Evolutionary conservation across 53 echinoderm and acorn worm species (phyloP), one percentile per base, ranked within the genome.

Genomic region (Patiria pectinifera): DNA sequence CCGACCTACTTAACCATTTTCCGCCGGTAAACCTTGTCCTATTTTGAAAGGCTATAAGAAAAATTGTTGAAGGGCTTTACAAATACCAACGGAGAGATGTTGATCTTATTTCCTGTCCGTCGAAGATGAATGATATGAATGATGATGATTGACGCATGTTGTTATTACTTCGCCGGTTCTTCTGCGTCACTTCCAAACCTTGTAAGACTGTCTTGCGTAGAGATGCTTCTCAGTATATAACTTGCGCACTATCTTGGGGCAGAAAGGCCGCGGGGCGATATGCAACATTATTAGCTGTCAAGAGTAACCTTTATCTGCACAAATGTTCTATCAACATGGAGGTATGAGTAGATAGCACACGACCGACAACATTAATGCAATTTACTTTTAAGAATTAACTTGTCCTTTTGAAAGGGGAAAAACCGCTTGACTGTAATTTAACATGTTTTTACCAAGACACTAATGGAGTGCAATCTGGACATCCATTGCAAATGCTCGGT

Each of bases 111-210:
- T 74, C 74, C 74, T 24, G 74, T 74, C 24, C 74, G 9, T n/a
- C 3, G 22, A 21, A 74, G 74, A 74, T 24, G 24, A 74, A 74
- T 24, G 74, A 24, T 74, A 74, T 74, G 74, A 74, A 74, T 23
- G 74, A 74, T 74, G 74, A 74, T 74, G 74, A 74, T 74, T 74
- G 74, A 74, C 74, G 74, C 74, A 24, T 24, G 22, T 24, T n/a
- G 24, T 74, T 74, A 74, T 74, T 74, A 24, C 18, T 24, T 74
- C 19, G 18, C 21, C 1, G 14, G 24, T 74, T 74, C 74, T 74
- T 23, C 4, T 4, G 21, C 19, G 1, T n/a, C 4, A 70, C 19
- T 70, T 12, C 12, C 60, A 60, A 35, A 35, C 35, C 35, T 0
- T 35, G 35, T 35, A 35, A 0, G 35, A 66, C 66, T 66, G 66